Percentiles rank a stretch among this genome's conserved stretches.
These are phyloP conservation scores for Halictus ligatus DNA, from an alignment of 2,888 invertebrate genomes.

Conservation along the genomic window DNA sequence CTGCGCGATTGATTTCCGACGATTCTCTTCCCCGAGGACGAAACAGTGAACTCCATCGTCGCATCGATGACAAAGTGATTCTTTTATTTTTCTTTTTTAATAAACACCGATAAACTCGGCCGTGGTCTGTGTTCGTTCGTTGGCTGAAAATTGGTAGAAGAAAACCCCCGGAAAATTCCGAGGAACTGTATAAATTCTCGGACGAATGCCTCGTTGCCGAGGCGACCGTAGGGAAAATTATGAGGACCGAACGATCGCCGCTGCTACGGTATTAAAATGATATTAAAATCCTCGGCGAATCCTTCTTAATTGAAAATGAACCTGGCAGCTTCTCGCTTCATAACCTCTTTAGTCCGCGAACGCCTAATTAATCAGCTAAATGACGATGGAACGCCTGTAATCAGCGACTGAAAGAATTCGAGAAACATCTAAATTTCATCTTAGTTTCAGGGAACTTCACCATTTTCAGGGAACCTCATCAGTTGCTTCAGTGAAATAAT, in stretches of 20 bases:
- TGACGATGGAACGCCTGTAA: not conserved
- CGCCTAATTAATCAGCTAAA: not conserved
- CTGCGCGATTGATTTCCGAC: not conserved
- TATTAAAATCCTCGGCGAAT: slow-evolving; percentile 13
- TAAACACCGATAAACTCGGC: not conserved
- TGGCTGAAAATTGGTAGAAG: not conserved
- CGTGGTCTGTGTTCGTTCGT: not conserved
- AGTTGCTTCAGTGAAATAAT: not conserved
- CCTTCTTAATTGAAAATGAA: slow-evolving; percentile 16
- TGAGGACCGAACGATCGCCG: not conserved
- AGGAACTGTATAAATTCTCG: not conserved
- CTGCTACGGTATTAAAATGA: slow-evolving; percentile 4
- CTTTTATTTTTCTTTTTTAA: not conserved
- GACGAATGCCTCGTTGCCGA: not conserved
- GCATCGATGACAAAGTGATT: not conserved
- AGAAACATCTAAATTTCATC: not conserved
- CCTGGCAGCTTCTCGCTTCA: not conserved
- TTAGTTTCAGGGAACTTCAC: not conserved
- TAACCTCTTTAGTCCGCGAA: not conserved
- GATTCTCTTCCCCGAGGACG: not conserved
- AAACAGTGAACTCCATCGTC: not conserved
- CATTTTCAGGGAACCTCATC: too few species aligned
- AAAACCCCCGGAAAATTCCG: not conserved
- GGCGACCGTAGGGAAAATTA: not conserved
- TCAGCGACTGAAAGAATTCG: not conserved